phyloP scores from a whole-genome alignment of 2,888 invertebrate species.

The Netelia fuscicornis region DNA sequence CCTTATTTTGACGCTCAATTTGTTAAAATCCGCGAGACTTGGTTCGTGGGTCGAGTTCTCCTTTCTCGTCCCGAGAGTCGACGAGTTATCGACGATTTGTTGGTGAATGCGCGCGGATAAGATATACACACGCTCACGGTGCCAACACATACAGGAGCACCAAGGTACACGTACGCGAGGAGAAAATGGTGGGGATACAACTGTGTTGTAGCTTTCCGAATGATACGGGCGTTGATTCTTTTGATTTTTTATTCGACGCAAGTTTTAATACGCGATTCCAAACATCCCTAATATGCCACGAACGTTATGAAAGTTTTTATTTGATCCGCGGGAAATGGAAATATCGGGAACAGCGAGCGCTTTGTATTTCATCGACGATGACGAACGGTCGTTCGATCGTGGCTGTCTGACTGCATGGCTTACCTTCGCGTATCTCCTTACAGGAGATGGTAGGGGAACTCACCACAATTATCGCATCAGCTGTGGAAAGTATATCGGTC shows the following conservation, averaged over 20 bases:
- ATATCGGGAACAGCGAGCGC: not conserved
- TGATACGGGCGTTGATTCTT: not conserved
- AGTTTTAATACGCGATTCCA: not conserved
- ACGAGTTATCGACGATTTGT: conserved; percentile 50
- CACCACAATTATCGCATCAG: conserved; percentile 73
- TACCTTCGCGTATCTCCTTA: not conserved
- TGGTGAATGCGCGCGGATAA: conserved; percentile 37
- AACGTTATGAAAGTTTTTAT: not conserved
- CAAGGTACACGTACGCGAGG: not conserved
- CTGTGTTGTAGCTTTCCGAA: not conserved
- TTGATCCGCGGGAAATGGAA: not conserved
- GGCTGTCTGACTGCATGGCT: conserved; percentile 52
- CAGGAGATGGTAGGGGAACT: not conserved
- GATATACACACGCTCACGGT: conserved; percentile 20
- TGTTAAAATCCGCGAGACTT: not conserved
- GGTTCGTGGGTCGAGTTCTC: not conserved
- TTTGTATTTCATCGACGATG: not conserved
- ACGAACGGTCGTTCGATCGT: conserved; percentile 39
- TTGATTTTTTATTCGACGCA: conserved; percentile 1
- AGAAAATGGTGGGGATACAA: not conserved
- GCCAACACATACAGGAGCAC: not conserved
- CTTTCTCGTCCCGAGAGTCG: conserved; percentile 16
- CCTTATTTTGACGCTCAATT: not conserved
- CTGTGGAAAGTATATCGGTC: conserved; percentile 62
- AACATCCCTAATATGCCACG: not conserved